Evolutionary conservation across 2,888 invertebrate genomes (phyloP).

Genomic region (Odontocolon sp.): DNA sequence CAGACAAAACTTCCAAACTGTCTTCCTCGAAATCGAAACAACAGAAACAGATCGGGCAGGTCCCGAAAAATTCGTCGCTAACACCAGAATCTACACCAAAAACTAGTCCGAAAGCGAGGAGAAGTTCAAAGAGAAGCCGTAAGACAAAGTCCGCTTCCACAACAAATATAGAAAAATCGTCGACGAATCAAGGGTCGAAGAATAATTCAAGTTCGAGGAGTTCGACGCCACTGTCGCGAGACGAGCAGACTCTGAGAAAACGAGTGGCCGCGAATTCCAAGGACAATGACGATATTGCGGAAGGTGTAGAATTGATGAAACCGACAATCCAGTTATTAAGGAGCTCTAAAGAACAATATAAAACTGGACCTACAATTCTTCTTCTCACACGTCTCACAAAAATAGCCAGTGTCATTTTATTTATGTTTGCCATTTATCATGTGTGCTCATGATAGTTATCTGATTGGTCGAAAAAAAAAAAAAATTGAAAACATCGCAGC

Average conservation of each 20-base stretch:
- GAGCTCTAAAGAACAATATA: conserved; percentile 42
- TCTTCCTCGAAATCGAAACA: neutral
- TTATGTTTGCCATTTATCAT: conserved; percentile 19
- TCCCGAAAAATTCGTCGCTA: neutral
- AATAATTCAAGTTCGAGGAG: neutral
- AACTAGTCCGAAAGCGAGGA: neutral
- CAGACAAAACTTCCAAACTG: neutral
- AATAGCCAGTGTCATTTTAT: conserved; percentile 39
- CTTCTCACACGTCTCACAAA: conserved; percentile 36
- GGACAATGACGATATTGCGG: neutral
- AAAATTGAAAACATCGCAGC: too few species aligned
- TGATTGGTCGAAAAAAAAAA: neutral
- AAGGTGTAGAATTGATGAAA: conserved; percentile 40
- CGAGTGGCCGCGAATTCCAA: neutral
- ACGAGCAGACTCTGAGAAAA: conserved; percentile 2
- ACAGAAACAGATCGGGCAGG: neutral
- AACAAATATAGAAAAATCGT: neutral
- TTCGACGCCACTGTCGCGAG: neutral
- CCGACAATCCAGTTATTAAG: conserved; percentile 52
- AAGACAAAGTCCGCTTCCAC: neutral
- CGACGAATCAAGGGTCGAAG: neutral
- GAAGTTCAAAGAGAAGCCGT: conserved; percentile 1
- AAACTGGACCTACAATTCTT: conserved; percentile 15
- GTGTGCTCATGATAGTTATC: neutral
- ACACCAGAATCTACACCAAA: neutral